phyloP scores from a whole-genome alignment of 2,797 vertebrate species.

The Sebastes oblongus region DNA sequence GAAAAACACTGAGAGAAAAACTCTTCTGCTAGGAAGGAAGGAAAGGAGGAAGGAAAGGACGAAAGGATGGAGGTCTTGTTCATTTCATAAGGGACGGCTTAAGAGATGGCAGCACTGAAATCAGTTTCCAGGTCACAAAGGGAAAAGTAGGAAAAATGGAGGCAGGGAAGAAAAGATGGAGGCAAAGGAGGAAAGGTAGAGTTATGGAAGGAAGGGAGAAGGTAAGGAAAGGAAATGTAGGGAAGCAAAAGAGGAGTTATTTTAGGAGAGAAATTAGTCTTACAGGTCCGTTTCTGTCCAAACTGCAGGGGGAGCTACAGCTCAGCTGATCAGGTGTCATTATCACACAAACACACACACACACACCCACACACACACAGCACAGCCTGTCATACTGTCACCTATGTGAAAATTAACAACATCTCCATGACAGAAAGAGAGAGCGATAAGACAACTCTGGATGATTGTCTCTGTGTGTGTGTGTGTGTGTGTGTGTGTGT shows the following conservation, averaged over 20 bases:
- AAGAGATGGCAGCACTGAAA: neutral
- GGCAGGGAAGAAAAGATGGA: neutral
- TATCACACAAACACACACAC: neutral
- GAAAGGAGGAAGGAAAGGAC: neutral
- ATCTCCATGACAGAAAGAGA: constrained; percentile 14
- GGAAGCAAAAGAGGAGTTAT: neutral
- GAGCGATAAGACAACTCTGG: neutral
- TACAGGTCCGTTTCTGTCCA: neutral
- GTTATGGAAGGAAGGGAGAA: neutral
- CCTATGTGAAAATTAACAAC: constrained; percentile 40
- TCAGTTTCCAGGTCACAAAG: constrained; percentile 24
- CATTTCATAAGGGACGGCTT: neutral
- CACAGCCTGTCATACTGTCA: neutral
- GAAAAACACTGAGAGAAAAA: neutral
- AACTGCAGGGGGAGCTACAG: constrained; percentile 16
- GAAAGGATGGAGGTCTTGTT: neutral
- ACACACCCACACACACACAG: neutral
- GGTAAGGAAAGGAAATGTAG: too few species aligned
- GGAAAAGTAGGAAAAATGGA: neutral
- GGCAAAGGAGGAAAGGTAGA: neutral
- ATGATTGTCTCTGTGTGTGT: neutral
- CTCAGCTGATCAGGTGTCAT: constrained; percentile 7
- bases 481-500: constrained; percentile 2
- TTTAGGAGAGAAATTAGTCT: neutral
- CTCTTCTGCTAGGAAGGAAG: neutral